Conservation (phyloP, 2,888 invertebrate species). For the Oligia latruncula region DNA sequence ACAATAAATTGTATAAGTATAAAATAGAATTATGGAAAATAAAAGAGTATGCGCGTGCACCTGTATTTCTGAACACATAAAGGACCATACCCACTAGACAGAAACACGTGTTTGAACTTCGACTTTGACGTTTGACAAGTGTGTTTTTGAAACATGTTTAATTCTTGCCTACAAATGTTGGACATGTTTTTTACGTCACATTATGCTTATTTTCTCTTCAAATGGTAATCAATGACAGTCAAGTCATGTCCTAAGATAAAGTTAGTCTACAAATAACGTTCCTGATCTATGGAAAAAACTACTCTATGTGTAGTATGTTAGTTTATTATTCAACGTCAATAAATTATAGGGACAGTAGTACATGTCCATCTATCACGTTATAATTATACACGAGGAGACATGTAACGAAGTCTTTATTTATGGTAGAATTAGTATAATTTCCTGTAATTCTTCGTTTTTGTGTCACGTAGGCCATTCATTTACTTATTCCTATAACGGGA, state of each 20-base stretch:
- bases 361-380: constrained; percentile 27
- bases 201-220: constrained; percentile 12
- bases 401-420: constrained; percentile 43
- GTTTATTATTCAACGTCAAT: constrained; percentile 41
- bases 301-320: constrained; percentile 16
- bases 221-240: constrained; percentile 25
- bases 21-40: constrained; percentile 75
- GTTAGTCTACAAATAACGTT: constrained; percentile 20
- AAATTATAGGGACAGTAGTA: constrained; percentile 52
- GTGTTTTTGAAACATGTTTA: constrained; percentile 39
- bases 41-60: constrained; percentile 68
- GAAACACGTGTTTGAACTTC: constrained; percentile 36
- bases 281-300: constrained; percentile 17
- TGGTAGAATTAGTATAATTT: constrained; percentile 33
- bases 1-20: constrained; percentile 71
- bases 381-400: constrained; percentile 34
- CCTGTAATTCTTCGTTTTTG: constrained; percentile 20
- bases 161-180: constrained; percentile 18
- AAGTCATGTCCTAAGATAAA: constrained; percentile 18
- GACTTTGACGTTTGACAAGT: constrained; percentile 50
- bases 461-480: constrained; percentile 9
- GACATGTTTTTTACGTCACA: constrained; percentile 10
- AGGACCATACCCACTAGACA: constrained; percentile 36
- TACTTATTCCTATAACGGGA: neutral
- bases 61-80: constrained; percentile 65